Percentiles rank a stretch among this genome's conserved stretches.
Evolutionary conservation across 2,888 invertebrate genomes (phyloP).

Genomic region (Drosophila atroscutellata): DNA sequence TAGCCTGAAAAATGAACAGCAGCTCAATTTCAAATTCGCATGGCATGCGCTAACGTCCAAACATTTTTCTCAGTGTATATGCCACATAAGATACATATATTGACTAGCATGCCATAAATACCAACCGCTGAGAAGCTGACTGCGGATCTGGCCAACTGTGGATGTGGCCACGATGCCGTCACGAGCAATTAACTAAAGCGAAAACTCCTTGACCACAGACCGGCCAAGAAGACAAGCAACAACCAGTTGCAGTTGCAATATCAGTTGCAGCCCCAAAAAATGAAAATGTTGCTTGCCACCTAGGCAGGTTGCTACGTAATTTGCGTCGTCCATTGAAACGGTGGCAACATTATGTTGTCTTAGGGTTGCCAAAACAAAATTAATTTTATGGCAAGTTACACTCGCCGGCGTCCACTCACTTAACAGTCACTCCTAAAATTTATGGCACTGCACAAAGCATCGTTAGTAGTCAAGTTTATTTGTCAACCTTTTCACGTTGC

Average conservation of each 20-base stretch:
- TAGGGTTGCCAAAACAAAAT: slow-evolving; percentile 56
- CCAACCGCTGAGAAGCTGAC: slow-evolving; percentile 27
- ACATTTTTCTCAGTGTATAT: slow-evolving; percentile 37
- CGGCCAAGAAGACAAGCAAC: slow-evolving; percentile 23
- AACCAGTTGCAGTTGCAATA: slow-evolving; percentile 26
- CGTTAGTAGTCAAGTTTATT: slow-evolving; percentile 59
- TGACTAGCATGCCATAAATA: slow-evolving; percentile 59
- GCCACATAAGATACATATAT: slow-evolving; percentile 41
- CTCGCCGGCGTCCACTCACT: slow-evolving; percentile 20
- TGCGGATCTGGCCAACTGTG: slow-evolving; percentile 5
- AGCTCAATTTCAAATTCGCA: neutral
- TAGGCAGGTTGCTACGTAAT: slow-evolving; percentile 37
- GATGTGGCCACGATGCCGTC: slow-evolving; percentile 56
- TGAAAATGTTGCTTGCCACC: slow-evolving; percentile 25
- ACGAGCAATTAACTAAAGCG: slow-evolving; percentile 78
- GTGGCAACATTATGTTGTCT: slow-evolving; percentile 63
- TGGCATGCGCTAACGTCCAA: neutral
- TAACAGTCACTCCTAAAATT: slow-evolving; percentile 56
- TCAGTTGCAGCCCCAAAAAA: slow-evolving; percentile 18
- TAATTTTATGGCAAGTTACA: slow-evolving; percentile 62
- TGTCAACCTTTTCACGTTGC: slow-evolving; percentile 62
- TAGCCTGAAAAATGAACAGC: neutral
- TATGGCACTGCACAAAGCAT: slow-evolving; percentile 55
- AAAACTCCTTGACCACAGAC: slow-evolving; percentile 76
- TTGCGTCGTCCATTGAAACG: slow-evolving; percentile 58